A percentile compares a stretch with the other conserved stretches of the same genome.
phyloP scores from a whole-genome alignment of 2,113 vertebrate species.

The Chionodraco myersi region DNA sequence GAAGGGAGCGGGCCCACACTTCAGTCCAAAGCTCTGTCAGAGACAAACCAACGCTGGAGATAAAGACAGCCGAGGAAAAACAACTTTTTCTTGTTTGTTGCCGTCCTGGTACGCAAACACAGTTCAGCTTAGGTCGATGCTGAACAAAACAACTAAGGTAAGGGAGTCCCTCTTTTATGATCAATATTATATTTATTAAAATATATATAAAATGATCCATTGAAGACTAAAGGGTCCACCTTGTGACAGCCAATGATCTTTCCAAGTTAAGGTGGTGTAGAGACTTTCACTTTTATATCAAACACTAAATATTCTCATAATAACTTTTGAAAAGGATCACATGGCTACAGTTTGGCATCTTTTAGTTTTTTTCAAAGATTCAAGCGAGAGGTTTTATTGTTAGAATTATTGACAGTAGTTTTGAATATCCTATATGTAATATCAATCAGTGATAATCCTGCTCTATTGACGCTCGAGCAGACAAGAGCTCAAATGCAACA shows the following conservation, averaged over 20 bases:
- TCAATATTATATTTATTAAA: not conserved
- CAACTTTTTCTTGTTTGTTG: not conserved
- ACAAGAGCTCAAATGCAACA: slow-evolving; percentile 50
- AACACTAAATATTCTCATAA: not conserved
- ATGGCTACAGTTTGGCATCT: not conserved
- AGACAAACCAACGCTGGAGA: not conserved
- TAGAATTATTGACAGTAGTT: not conserved
- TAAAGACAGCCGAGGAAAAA: not conserved
- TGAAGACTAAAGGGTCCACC: not conserved
- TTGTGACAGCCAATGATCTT: too few relatives aligned
- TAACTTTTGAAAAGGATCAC: not conserved
- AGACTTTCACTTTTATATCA: not conserved
- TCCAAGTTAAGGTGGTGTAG: too few relatives aligned
- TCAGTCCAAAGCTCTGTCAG: not conserved
- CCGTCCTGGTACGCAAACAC: not conserved
- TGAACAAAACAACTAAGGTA: not conserved
- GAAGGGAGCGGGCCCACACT: slow-evolving; percentile 18
- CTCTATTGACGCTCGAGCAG: slow-evolving; percentile 49
- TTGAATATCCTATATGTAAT: not conserved
- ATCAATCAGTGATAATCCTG: slow-evolving; percentile 63
- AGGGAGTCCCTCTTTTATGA: not conserved
- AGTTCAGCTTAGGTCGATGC: not conserved
- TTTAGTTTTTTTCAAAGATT: too few relatives aligned
- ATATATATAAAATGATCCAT: not conserved
- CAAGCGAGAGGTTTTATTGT: not conserved